phyloP scores from a whole-genome alignment of 1,140 invertebrate genomes.

The Chironomus striatipennis region DNA sequence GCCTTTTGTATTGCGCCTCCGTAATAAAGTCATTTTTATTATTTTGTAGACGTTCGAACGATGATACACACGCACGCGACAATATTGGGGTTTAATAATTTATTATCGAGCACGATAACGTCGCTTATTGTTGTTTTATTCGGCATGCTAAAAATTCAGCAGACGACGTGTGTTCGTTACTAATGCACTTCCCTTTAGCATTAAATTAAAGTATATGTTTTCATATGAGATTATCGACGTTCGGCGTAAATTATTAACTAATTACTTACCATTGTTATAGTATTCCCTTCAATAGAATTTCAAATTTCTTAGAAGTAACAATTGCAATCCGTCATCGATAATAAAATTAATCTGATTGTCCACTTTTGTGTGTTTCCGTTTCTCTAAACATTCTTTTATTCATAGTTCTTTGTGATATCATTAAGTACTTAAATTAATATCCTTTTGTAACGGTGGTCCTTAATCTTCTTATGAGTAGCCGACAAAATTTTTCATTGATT shows the following conservation, averaged over 20 bases:
- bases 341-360: slow-evolving; percentile 11
- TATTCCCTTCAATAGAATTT: not conserved
- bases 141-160: not conserved
- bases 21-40: slow-evolving; percentile 20
- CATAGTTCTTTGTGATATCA: too few relatives aligned
- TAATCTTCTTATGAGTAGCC: too few relatives aligned
- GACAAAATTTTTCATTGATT: too few relatives aligned
- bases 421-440: too few relatives aligned
- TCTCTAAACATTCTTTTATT: too few relatives aligned
- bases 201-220: not conserved
- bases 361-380: too few relatives aligned
- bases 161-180: not conserved
- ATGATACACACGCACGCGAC: slow-evolving; percentile 6
- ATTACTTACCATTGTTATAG: slow-evolving; percentile 1
- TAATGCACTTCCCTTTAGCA: not conserved
- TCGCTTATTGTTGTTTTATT: slow-evolving; percentile 5
- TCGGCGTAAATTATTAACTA: slow-evolving; percentile 8
- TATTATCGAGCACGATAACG: slow-evolving; percentile 22
- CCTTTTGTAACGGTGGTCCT: too few relatives aligned
- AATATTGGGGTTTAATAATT: slow-evolving; percentile 19
- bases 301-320: not conserved
- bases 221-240: not conserved
- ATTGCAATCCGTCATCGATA: not conserved
- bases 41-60: not conserved
- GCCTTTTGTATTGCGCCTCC: not conserved